These are phyloP conservation scores for Trachelus troglodyta DNA, from an alignment of 2,888 invertebrate species.

Conservation along the genomic window DNA sequence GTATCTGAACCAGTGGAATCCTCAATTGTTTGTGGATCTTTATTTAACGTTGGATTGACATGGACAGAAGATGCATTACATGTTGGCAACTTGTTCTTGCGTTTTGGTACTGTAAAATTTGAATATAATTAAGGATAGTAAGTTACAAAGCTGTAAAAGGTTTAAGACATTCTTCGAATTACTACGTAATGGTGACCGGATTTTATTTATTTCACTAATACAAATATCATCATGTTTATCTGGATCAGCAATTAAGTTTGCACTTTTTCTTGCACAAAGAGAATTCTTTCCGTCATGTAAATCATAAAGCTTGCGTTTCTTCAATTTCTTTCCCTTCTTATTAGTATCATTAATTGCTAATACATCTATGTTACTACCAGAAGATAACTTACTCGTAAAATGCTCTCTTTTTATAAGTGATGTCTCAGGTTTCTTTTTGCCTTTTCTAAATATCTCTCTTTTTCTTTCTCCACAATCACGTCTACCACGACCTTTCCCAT, in stretches of 20 bases:
- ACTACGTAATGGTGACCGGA: not conserved
- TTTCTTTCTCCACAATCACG: no score
- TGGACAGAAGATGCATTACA: not conserved
- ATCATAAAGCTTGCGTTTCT: not conserved
- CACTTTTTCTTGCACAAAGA: not conserved
- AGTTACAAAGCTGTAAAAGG: not conserved
- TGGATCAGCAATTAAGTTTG: not conserved
- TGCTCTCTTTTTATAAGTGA: no score
- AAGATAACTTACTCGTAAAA: no score
- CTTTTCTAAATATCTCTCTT: no score
- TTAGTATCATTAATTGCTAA: no score
- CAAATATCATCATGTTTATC: not conserved
- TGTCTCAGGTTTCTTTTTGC: no score
- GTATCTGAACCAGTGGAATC: not conserved
- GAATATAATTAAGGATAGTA: not conserved
- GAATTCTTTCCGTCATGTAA: not conserved
- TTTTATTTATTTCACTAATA: not conserved
- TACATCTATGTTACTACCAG: no score
- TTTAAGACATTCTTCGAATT: not conserved
- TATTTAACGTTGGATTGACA: not conserved
- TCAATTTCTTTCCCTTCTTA: no score
- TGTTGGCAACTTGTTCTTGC: not conserved
- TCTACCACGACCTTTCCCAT: no score
- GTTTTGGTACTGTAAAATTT: not conserved
- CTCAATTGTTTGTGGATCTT: not conserved